Evolutionary conservation across 2,888 invertebrate species (phyloP), one percentile per base, ranked within the genome.

Genomic region (Sarcophaga variegata): DNA sequence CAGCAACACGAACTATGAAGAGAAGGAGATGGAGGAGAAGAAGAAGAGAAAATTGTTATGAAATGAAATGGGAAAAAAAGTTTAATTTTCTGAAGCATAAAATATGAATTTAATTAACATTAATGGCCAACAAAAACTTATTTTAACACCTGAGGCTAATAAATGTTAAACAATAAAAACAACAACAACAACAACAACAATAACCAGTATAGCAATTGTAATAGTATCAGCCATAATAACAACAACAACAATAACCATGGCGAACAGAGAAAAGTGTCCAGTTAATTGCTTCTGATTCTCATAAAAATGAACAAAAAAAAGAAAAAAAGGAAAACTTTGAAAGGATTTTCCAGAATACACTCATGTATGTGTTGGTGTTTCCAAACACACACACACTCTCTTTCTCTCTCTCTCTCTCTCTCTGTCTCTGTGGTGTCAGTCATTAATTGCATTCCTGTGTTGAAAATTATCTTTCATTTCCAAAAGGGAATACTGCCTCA

Each of bases 41-140:
- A 37, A 10, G 10, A 8, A 37, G 37, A 10, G 37, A 37, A 37
- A 37, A 37, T 8, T 37, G 17, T 17, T 49, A 12, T 64, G 14
- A 59, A 69, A 63, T n/a, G 5, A 67, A 49, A 78, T 67, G 25
- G 11, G 45, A 76, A 37, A 20, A 17, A 37, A 11, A 66, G n/a
- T n/a, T 72, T n/a, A 22, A 75, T 64, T 77, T 75, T 70, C 66
- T 71, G 17, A 27, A 77, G 82, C 88, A 81, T 88, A 88, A 90
- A 90, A 90, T 90, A 90, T 91, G 90, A 91, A 90, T 91, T 91
- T 92, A 90, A 92, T 92, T 92, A 91, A 90, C 91, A 90, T 89
- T 92, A 91, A 91, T 90, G 91, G 89, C 88, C 78, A 83, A 80
- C 86, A 84, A 88, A 89, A 90, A 89, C 88, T 89, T 88, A 79